Evolutionary conservation across 2,113 vertebrate genomes (phyloP), one percentile per base, ranked within the genome.

Genomic region (Pavo muticus): DNA sequence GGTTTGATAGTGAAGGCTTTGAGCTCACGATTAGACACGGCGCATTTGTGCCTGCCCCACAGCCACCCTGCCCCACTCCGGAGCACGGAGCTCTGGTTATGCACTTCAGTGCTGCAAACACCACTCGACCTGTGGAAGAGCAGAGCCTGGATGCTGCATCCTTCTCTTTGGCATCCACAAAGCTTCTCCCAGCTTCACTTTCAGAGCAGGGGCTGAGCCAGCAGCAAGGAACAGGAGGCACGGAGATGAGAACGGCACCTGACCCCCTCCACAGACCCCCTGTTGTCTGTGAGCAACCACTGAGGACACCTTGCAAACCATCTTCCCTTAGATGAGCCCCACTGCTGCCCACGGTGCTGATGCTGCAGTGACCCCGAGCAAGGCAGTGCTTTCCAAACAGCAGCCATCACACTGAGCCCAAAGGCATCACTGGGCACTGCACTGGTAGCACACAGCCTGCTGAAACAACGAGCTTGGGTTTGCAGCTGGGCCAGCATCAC

Each of bases 1-100:
- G 84, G 96, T 86, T 94, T 94, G 97, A 88, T 72, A 50, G 96
- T 1, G 10, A 94, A 91, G 94, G 79, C 90, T 97, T 85, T 80
- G 90, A 93, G 93, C 78, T 42, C 39, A 1, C 56, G 88, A 91
- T 94, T 81, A 92, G 95, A 94, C 95, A 93, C 91, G 79, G 95
- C 9, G 9, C 91, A 4, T 91, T 92, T 86, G 83, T 77, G 84
- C 86, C 95, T 96, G 96, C 96, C 94, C 97, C 96, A 92, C 9
- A 44, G 95, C 90, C 94, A 91, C 40, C 78, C 72, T 50, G 48
- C 30, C 72, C 84, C 67, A 50, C 54, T 30, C 56, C 37, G 25
- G 74, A 48, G 4, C 9, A 24, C 17, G 37, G 67, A 84, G 44
- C 69, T 91, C 48, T 13, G 37, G 40, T 4, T 59, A 47, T 10